These are phyloP conservation scores for Chromis chromis DNA, from an alignment of 2,797 vertebrate species.

Conservation along the genomic window DNA sequence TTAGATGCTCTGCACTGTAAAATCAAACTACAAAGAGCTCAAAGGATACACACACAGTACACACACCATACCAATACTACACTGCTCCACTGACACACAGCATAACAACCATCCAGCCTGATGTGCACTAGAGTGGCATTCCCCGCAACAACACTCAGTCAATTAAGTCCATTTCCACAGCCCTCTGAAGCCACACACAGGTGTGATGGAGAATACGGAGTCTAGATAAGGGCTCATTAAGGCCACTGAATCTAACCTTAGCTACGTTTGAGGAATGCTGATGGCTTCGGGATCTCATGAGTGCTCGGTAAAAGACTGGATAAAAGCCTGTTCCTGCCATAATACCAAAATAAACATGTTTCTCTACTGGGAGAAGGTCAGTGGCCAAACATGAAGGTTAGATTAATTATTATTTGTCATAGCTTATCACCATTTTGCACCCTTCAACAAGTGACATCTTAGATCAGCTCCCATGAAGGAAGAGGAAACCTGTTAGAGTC, in stretches of 20 bases:
- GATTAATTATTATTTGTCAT: constrained; percentile 68
- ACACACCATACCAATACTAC: neutral
- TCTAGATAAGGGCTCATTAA: constrained; percentile 23
- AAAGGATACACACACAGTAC: neutral
- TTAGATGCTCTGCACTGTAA: neutral
- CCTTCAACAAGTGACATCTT: constrained; percentile 46
- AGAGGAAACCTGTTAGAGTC: constrained; percentile 32
- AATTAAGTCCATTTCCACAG: constrained; percentile 12
- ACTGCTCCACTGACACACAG: neutral
- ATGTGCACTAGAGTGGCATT: constrained; percentile 10
- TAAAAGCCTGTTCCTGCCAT: constrained; percentile 36
- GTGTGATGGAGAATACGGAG: constrained; percentile 21
- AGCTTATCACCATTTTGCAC: constrained; percentile 56
- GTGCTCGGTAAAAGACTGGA: constrained; percentile 32
- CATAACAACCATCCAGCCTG: neutral
- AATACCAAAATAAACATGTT: constrained; percentile 55
- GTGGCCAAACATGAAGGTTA: constrained; percentile 53
- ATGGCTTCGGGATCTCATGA: constrained; percentile 41
- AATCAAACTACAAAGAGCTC: neutral
- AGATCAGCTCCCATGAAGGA: constrained; percentile 20
- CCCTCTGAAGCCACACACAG: neutral
- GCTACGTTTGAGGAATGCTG: constrained; percentile 30
- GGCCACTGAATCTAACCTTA: constrained; percentile 17
- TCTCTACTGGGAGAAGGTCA: constrained; percentile 55
- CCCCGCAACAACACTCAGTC: neutral